Evolutionary conservation across 2,888 invertebrate species (phyloP).

Genomic region (Chrysopilus asiliformis): DNA sequence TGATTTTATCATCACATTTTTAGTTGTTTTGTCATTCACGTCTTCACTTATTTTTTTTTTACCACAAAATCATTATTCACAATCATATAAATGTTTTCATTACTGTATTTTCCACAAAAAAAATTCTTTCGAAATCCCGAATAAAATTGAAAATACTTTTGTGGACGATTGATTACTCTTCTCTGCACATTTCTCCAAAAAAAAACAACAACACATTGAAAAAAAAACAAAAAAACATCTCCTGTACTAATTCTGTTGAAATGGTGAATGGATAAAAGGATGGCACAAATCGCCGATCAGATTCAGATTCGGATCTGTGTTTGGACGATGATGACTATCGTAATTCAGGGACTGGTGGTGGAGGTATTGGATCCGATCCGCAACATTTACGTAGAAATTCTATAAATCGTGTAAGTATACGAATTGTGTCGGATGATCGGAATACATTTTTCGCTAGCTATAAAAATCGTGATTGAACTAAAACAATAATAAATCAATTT

Average conservation of each 20-base stretch:
- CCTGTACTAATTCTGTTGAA: constrained; percentile 1
- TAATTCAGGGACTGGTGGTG: constrained; percentile 25
- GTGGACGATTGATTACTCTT: background rate
- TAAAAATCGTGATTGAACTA: constrained; percentile 36
- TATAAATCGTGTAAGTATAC: constrained; percentile 37
- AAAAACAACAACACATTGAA: background rate
- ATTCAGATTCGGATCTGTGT: constrained; percentile 85
- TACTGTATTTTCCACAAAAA: too few species aligned
- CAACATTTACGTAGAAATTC: constrained; percentile 34
- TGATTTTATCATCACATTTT: too few species aligned
- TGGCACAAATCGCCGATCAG: constrained; percentile 50
- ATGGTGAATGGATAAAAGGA: constrained; percentile 38
- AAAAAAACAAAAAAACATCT: background rate
- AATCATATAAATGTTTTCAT: too few species aligned
- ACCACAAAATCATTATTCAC: too few species aligned
- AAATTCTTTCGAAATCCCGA: too few species aligned
- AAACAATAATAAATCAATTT: too few species aligned
- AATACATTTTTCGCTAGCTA: constrained; percentile 35
- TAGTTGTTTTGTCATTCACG: too few species aligned
- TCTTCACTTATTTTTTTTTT: too few species aligned
- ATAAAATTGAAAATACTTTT: too few species aligned
- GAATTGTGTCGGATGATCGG: constrained; percentile 33
- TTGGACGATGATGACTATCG: constrained; percentile 53
- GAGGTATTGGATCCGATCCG: constrained; percentile 20
- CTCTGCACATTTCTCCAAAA: background rate